Conservation (phyloP, 2,888 invertebrate genomes). For the Psylliodes chrysocephalus region DNA sequence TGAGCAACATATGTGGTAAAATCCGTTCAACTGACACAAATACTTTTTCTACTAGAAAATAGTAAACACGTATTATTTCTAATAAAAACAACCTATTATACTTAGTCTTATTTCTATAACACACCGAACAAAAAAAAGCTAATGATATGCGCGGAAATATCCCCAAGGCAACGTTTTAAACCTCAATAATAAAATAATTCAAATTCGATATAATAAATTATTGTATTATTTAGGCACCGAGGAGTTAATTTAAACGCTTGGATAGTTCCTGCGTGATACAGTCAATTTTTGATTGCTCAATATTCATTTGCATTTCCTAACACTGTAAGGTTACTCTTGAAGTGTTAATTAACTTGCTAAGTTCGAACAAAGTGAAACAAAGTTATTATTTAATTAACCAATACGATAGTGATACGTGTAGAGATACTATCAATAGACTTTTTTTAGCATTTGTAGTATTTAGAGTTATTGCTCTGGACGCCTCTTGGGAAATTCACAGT, state of each 20-base stretch:
- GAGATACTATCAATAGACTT: not conserved
- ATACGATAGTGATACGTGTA: not conserved
- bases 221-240: not conserved
- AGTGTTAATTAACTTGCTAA: not conserved
- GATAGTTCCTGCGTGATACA: not conserved
- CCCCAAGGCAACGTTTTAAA: not conserved
- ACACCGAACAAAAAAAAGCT: not conserved
- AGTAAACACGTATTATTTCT: not conserved
- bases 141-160: not conserved
- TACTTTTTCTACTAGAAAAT: not conserved
- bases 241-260: slow-evolving; percentile 7
- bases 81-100: not conserved
- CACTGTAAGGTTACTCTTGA: slow-evolving; percentile 2
- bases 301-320: slow-evolving; percentile 17
- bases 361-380: not conserved
- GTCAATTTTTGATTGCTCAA: slow-evolving; percentile 6
- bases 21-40: not conserved
- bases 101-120: not conserved
- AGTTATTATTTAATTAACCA: not conserved
- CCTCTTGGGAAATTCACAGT: no score
- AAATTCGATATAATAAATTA: not conserved
- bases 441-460: no score
- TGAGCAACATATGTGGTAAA: not conserved
- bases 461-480: no score
- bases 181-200: not conserved